phyloP scores from a whole-genome alignment of 30 jellyfish, hydroid and myxozoan genomes.

The Hydractinia echinata region DNA sequence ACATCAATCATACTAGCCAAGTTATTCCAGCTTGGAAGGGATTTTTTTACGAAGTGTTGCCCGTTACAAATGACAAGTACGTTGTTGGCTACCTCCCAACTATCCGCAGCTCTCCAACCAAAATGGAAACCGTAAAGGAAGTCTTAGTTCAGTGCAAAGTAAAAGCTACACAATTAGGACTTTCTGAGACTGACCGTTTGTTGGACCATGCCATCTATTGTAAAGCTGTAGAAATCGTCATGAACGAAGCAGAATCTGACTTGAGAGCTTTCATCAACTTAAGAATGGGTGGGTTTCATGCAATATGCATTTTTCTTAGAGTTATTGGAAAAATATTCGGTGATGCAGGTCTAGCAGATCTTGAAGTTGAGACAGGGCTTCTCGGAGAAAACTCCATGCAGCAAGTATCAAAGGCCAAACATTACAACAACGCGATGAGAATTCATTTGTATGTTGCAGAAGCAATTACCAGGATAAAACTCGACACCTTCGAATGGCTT shows the following conservation, averaged over 20 bases:
- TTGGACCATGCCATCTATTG: conserved; percentile 31
- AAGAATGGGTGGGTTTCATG: conserved; percentile 29
- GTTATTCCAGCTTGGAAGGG: conserved; percentile 28
- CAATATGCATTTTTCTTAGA: conserved; percentile 24
- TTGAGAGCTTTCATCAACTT: conserved; percentile 1
- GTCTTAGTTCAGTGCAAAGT: conserved; percentile 1
- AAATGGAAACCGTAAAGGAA: conserved; percentile 15
- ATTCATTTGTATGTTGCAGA: too few relatives aligned
- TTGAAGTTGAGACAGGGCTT: too few relatives aligned
- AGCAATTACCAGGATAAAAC: too few relatives aligned
- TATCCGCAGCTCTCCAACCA: conserved; percentile 22
- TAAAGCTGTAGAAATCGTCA: conserved; percentile 25
- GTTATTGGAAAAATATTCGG: too few relatives aligned
- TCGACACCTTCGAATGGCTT: too few relatives aligned
- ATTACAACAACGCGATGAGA: too few relatives aligned
- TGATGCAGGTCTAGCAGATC: too few relatives aligned
- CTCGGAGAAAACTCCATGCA: too few relatives aligned
- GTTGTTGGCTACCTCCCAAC: conserved; percentile 16
- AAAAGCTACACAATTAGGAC: conserved; percentile 4
- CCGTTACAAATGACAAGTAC: neutral
- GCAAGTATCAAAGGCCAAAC: too few relatives aligned
- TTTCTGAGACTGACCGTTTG: conserved; percentile 13
- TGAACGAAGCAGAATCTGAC: neutral
- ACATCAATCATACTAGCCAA: neutral
- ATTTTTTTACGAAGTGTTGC: neutral